Evolutionary conservation across 1,140 invertebrate species (phyloP).

Genomic region (Oedothorax gibbosus): DNA sequence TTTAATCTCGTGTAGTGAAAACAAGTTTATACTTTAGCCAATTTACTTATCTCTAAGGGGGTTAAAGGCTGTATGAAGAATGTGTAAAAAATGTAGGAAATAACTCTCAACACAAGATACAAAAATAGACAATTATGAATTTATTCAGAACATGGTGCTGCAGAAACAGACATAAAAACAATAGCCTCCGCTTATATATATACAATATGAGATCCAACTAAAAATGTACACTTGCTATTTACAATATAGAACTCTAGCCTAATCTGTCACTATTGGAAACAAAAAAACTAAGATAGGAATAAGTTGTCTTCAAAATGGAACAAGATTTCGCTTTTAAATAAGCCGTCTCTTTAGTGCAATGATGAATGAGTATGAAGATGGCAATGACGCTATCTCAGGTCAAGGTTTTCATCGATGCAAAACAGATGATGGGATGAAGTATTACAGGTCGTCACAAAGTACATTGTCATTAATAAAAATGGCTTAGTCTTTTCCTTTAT

Average conservation of each 20-base stretch:
- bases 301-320: constrained; percentile 7
- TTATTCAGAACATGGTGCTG: constrained; percentile 58
- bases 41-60: background rate
- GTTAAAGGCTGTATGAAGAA: background rate
- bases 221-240: constrained; percentile 58
- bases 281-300: constrained; percentile 35
- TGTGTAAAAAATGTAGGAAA: constrained; percentile 17
- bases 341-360: background rate
- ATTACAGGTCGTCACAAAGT: too few relatives aligned
- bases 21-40: too few relatives aligned
- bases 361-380: background rate
- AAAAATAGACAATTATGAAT: constrained; percentile 61
- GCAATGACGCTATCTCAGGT: too few relatives aligned
- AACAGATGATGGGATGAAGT: too few relatives aligned
- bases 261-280: constrained; percentile 25
- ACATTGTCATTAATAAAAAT: too few relatives aligned
- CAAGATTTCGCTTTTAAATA: constrained; percentile 15
- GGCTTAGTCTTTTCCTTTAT: too few relatives aligned
- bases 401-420: too few relatives aligned
- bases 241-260: constrained; percentile 41
- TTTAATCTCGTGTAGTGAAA: too few relatives aligned
- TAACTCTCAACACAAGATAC: constrained; percentile 46
- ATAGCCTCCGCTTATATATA: constrained; percentile 45
- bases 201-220: constrained; percentile 61
- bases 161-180: constrained; percentile 60